phyloP scores from a whole-genome alignment of 2,113 vertebrate genomes.

The Ameiurus melas region DNA sequence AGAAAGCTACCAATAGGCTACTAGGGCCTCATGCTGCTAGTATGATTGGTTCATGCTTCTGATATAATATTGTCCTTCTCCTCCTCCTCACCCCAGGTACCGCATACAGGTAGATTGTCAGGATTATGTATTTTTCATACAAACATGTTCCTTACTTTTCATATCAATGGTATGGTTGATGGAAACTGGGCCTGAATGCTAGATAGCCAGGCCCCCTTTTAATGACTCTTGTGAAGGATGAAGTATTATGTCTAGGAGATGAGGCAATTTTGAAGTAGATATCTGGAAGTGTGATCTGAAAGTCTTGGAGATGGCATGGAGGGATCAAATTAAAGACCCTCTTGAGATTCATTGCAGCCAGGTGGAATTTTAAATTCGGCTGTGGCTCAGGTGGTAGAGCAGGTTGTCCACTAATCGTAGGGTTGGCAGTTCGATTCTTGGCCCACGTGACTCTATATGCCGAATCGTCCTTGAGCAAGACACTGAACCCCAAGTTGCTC shows the following conservation, averaged over 20 bases:
- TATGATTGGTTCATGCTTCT: neutral
- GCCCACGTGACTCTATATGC: too few relatives aligned
- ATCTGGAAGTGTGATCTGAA: neutral
- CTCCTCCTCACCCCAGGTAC: too few relatives aligned
- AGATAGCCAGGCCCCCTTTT: neutral
- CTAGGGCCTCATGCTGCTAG: neutral
- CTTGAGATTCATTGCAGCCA: neutral
- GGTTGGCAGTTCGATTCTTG: too few relatives aligned
- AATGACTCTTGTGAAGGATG: neutral
- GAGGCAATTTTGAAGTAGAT: neutral
- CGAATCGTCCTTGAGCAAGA: too few relatives aligned
- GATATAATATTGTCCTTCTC: neutral
- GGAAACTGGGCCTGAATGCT: neutral
- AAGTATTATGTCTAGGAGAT: neutral
- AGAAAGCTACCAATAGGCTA: neutral
- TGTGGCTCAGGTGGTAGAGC: too few relatives aligned
- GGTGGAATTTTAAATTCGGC: neutral
- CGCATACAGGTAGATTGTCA: neutral
- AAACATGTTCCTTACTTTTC: too few relatives aligned
- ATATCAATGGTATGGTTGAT: neutral
- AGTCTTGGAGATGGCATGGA: neutral
- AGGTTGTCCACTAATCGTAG: too few relatives aligned
- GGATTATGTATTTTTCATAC: too few relatives aligned
- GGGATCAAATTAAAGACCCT: neutral
- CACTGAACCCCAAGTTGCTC: too few relatives aligned